Base-by-base conservation (phyloP, 2,113 vertebrate species). In the Speoplatyrhinus poulsoni region DNA sequence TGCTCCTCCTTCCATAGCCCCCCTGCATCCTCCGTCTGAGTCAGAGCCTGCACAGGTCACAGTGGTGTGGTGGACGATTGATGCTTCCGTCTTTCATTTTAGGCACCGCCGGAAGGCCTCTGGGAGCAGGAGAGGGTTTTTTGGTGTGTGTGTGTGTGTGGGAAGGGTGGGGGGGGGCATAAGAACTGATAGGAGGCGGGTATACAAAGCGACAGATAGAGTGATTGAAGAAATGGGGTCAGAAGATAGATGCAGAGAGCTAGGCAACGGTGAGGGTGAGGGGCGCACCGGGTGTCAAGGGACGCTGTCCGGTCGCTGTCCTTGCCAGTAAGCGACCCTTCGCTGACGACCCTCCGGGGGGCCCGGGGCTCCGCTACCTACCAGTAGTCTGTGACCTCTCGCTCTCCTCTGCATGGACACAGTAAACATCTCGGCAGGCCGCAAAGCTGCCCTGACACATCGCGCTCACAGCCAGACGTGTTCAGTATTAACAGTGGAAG, bases 261-360 rank as follows among this genome's bases (percentile, higher is more conserved):
- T 6, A 33, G 57, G 41, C 6, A 41, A 46, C 70, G 47, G 9
- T 54, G 33, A 26, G 33, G 58, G 33, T 13, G 6, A 9, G 12
- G 11, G 19, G 74, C 74, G 61, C 36, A 59, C 67, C 48, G 60
- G 60, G 67, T 79, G 84, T 81, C 79, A 78, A 58, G 56, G 53
- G 52, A 66, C 62, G 60, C 50, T 78, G 82, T 88, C 85, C 78
- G 73, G 74, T 80, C 79, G 72, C 71, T 77, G 80, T 81, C 82
- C 80, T 73, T 75, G 57, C 60, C 55, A 76, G 85, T 85, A 89
- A 89, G 86, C 84, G 72, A 70, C 60, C 67, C 65, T 84, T 85
- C 85, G 83, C 80, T 47, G 69, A 77, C 73, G 77, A 77, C 79
- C 69, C 69, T 83, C 85, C 67, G 82, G 71, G 84, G 48, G 49